Evolutionary conservation across 2,113 vertebrate species (phyloP).

Genomic region (Gallinago undulata): DNA sequence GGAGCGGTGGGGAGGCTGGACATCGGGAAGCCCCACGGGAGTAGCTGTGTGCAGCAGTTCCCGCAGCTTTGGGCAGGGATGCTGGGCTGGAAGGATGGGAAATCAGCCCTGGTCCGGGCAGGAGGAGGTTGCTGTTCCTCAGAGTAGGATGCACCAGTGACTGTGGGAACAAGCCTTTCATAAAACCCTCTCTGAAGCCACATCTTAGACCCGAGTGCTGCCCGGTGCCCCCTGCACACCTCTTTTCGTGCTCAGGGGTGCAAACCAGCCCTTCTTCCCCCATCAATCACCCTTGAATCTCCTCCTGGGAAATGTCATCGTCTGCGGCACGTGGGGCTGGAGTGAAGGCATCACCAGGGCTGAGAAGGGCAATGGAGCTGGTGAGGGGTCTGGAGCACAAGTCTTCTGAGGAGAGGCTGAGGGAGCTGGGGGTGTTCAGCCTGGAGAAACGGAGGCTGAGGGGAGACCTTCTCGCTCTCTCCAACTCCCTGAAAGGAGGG

Average conservation of each 20-base stretch:
- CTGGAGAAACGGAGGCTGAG: too few relatives aligned
- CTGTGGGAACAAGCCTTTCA: not conserved
- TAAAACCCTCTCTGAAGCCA: not conserved
- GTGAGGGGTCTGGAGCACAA: too few relatives aligned
- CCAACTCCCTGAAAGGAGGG: not conserved
- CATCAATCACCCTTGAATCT: not conserved
- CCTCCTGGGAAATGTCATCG: not conserved
- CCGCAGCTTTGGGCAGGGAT: not conserved
- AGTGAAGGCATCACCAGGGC: not conserved
- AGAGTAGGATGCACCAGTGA: not conserved
- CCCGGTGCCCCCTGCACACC: fast-evolving
- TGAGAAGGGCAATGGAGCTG: not conserved
- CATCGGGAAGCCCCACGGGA: fast-evolving
- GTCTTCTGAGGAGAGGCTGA: too few relatives aligned
- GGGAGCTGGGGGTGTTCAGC: too few relatives aligned
- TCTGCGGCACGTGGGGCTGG: not conserved
- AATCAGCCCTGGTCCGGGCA: not conserved
- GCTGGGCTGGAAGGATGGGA: not conserved
- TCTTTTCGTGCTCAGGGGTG: fast-evolving
- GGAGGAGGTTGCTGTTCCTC: not conserved
- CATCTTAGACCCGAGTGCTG: not conserved
- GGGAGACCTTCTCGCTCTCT: not conserved
- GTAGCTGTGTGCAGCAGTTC: not conserved
- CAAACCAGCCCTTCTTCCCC: not conserved
- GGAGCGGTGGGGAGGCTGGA: not conserved